phyloP scores from a whole-genome alignment of 2,888 invertebrate genomes.

The Pammene aurita region DNA sequence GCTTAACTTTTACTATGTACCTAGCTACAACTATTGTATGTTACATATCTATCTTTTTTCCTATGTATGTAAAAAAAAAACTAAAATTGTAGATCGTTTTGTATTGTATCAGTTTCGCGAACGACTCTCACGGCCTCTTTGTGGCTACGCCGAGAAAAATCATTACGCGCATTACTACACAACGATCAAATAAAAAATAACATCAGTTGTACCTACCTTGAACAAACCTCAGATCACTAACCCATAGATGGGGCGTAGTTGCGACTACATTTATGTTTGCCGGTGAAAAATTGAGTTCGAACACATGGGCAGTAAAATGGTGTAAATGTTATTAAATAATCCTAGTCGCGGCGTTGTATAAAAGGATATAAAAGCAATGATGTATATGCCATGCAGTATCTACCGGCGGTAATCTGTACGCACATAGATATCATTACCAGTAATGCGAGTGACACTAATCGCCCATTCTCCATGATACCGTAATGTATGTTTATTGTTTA shows the following conservation, averaged over 20 bases:
- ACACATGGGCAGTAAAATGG: too few relatives aligned
- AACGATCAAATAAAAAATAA: slow-evolving; percentile 64
- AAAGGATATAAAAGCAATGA: neutral
- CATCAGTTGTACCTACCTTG: slow-evolving; percentile 47
- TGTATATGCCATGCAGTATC: slow-evolving; percentile 24
- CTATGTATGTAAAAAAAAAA: too few relatives aligned
- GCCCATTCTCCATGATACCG: slow-evolving; percentile 54
- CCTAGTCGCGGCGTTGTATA: too few relatives aligned
- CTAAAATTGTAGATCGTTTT: neutral
- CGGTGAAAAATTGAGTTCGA: too few relatives aligned
- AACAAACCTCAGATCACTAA: neutral
- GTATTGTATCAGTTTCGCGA: slow-evolving; percentile 47
- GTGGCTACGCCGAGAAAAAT: slow-evolving; percentile 53
- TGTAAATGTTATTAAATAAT: too few relatives aligned
- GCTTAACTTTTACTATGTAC: too few relatives aligned
- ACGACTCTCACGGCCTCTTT: slow-evolving; percentile 54
- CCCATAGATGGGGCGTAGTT: neutral
- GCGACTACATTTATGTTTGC: too few relatives aligned
- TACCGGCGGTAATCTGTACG: slow-evolving; percentile 26
- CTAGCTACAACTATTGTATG: too few relatives aligned
- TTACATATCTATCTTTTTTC: too few relatives aligned
- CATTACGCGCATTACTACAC: slow-evolving; percentile 51
- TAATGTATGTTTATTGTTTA: slow-evolving; percentile 50
- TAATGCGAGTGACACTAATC: slow-evolving; percentile 71
- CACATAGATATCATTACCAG: slow-evolving; percentile 57